Evolutionary conservation across 2,797 vertebrate species (phyloP), one percentile per base, ranked within the genome.

Genomic region (Eutrigla gurnardus): DNA sequence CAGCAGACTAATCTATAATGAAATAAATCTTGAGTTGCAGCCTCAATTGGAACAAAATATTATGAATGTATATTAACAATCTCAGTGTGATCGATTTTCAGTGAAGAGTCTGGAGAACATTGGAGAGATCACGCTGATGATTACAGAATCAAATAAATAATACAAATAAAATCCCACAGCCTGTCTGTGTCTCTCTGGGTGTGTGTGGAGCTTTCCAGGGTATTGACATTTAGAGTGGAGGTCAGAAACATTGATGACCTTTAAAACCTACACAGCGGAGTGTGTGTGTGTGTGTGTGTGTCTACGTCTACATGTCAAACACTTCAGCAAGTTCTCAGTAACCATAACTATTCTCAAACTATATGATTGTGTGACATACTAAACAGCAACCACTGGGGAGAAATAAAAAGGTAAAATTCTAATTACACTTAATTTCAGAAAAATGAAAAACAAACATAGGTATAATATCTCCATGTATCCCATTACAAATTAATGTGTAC

Each of bases 151-250:
- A 45, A 45, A 25, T 18, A 18, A 18, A 50, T 50, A 52, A 50
- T 50, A 25, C 32, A 13, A 53, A 53, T 6, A 52, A 13, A 7
- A 53, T 53, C 50, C 13, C 10, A 53, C 50, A 7, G 50, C 25
- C 49, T 50, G 47, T 45, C 15, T 47, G 17, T 17, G 15, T 25
- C 25, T 25, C 25, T 25, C 43, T 45, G 43, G 17, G 15, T 47
- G 15, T 55, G 5, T 5, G 13, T 4, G 52, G 32, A 36, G 36
- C 9, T 15, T 37, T n/a, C 15, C 9, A n/a, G 8, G 15, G 35
- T 57, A 35, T 57, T 57, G 54, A 57, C 54, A 57, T 57, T 57
- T 57, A 57, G 7, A 57, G 32, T 35, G 33, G 35, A 57, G 54
- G 54, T 57, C 54, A 57, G 32, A 53, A 57, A 57, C 54, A 37